These are phyloP conservation scores for Trichosurus vulpecula DNA, from an alignment of 2,797 vertebrate species.

Conservation along the genomic window DNA sequence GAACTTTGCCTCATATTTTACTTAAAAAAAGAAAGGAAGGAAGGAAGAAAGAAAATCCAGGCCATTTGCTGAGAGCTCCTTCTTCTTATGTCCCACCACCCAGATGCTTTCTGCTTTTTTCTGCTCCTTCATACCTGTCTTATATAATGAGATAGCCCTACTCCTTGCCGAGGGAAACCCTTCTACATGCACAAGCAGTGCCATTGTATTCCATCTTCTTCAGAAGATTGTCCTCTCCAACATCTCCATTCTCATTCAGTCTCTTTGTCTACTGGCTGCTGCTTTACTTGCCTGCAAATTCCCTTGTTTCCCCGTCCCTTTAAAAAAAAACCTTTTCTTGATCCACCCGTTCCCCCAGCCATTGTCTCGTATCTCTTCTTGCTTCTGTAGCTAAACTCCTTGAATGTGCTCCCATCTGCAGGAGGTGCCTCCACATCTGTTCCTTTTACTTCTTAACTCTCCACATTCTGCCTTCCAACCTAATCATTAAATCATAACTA, in stretches of 20 bases:
- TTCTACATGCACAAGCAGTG: background rate
- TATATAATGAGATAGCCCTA: background rate
- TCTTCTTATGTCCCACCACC: background rate
- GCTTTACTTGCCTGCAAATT: background rate
- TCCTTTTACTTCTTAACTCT: no score
- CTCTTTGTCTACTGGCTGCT: background rate
- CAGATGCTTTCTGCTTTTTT: background rate
- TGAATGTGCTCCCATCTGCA: no score
- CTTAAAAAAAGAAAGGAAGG: background rate
- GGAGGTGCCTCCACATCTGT: no score
- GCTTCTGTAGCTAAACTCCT: no score
- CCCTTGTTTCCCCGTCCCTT: background rate
- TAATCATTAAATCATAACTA: no score
- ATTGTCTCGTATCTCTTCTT: background rate
- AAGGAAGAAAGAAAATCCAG: background rate
- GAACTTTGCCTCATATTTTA: background rate
- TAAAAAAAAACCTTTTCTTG: background rate
- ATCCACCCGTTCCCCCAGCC: background rate
- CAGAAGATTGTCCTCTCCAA: no score
- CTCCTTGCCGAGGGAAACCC: background rate
- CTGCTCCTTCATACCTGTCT: background rate
- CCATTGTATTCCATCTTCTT: background rate
- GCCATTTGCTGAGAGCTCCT: background rate
- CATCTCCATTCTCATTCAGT: background rate
- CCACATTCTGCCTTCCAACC: no score